Evolutionary conservation across 2,888 invertebrate species (phyloP).

Genomic region (Lypha dubia): DNA sequence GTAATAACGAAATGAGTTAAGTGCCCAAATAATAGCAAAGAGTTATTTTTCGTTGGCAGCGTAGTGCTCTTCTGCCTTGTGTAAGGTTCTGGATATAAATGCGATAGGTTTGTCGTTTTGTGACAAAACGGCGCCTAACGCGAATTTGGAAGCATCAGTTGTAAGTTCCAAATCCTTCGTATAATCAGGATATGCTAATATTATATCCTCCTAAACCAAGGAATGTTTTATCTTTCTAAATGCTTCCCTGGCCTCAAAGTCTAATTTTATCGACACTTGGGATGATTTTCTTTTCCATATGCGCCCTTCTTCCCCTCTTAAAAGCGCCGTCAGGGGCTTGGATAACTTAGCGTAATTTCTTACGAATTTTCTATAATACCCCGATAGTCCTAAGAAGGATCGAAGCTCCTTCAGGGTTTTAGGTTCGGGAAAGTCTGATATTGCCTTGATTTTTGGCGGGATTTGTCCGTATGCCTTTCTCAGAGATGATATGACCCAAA

Average conservation of each 20-base stretch:
- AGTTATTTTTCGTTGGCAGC: too few species aligned
- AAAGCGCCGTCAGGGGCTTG: slow-evolving; percentile 43
- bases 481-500: slow-evolving; percentile 20
- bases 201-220: slow-evolving; percentile 9
- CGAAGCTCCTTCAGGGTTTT: slow-evolving; percentile 3
- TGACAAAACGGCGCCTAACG: background rate
- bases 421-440: too few species aligned
- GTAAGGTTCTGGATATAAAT: too few species aligned
- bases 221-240: slow-evolving; percentile 42
- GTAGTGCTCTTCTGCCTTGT: too few species aligned
- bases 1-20: too few species aligned
- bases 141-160: slow-evolving; percentile 42
- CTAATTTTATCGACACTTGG: slow-evolving; percentile 3
- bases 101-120: too few species aligned
- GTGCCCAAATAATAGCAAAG: too few species aligned
- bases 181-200: slow-evolving; percentile 42
- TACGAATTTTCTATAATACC: background rate
- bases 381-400: slow-evolving; percentile 1
- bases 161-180: slow-evolving; percentile 34
- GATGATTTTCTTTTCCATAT: slow-evolving; percentile 22
- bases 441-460: background rate
- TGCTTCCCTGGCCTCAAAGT: slow-evolving; percentile 37
- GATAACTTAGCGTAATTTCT: background rate
- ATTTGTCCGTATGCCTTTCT: slow-evolving; percentile 9
- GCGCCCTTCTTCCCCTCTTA: slow-evolving; percentile 34